Base-by-base conservation (phyloP, 2,113 vertebrate species). In the Spilogale gracilis region DNA sequence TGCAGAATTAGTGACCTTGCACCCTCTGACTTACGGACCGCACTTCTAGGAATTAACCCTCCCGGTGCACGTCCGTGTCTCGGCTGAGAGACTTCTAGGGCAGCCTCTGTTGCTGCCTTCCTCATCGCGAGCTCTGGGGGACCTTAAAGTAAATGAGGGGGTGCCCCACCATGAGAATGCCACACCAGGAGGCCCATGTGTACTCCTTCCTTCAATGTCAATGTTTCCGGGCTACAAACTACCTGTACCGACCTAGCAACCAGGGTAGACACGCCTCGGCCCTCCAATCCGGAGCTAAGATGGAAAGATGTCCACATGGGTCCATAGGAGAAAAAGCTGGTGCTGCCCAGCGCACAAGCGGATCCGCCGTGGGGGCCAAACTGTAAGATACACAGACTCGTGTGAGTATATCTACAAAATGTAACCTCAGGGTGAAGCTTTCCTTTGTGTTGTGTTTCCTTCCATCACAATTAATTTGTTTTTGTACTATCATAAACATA, bases 51-150 rank as follows among this genome's bases (percentile, higher is more conserved):
- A 45, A 38, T 73, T 32, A 0, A 0, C 65, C 56, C 30, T 82
- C 50, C 86, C 20, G 1, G 2, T 0, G 0, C 23, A 8, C 9
- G 27, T 0, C 0, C 2, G 18, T 1, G 1, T 10, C 65, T 48
- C 0, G 45, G 30, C 25, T 1, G 3, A 4, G 5, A 25, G 2
- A 1, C 23, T 54, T n/a, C 14, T 1, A 2, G 0, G 4, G 45
- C 14, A 52, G 65, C 18, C 30, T 6, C 52, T 14, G 27, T 17
- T 1, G 12, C 5, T 5, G 38, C 48, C 27, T 2, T 6, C 67
- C 17, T 17, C 32, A 25, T 4, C 12, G n/a, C 17, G 16, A 18
- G 81, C 27, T 67, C 30, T 1, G 0, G 2, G 45, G 25, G 74
- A 4, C 74, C 61, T n/a, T 27, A 5, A n/a, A 6, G 9, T 6